Conservation (phyloP, 2,113 vertebrate genomes). For the Notothenia rossii region DNA sequence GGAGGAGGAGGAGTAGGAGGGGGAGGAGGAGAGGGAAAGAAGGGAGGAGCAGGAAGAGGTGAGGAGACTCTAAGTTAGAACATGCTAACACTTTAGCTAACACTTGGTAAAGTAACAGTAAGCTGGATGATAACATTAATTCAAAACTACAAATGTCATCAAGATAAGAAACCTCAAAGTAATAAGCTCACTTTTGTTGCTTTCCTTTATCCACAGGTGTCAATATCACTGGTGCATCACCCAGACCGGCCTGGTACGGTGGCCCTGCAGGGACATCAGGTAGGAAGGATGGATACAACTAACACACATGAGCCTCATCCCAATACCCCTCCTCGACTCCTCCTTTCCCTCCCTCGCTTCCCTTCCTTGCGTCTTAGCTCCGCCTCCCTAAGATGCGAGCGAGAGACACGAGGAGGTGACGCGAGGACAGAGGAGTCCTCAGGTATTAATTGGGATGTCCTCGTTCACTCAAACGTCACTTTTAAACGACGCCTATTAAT, state of each 20-base stretch:
- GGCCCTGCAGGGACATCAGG: conserved; percentile 62
- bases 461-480: too few relatives aligned
- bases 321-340: too few relatives aligned
- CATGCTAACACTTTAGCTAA: background rate
- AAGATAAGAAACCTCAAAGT: background rate
- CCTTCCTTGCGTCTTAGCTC: too few relatives aligned
- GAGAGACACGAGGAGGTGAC: too few relatives aligned
- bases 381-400: too few relatives aligned
- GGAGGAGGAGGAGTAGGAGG: conserved; percentile 37
- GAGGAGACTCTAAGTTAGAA: background rate
- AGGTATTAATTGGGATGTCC: too few relatives aligned
- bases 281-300: background rate
- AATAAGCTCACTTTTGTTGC: background rate
- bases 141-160: background rate
- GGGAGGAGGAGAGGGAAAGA: conserved; percentile 40
- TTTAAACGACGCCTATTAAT: too few relatives aligned
- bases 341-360: too few relatives aligned
- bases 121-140: background rate
- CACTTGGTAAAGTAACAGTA: background rate
- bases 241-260: conserved; percentile 73
- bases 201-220: conserved; percentile 53
- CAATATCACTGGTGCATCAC: conserved; percentile 56
- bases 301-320: background rate
- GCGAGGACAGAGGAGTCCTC: too few relatives aligned
- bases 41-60: conserved; percentile 65